A percentile compares a stretch with the other conserved stretches of the same genome.
phyloP scores from a whole-genome alignment of 2,797 vertebrate genomes.

The Lutjanus campechanus region DNA sequence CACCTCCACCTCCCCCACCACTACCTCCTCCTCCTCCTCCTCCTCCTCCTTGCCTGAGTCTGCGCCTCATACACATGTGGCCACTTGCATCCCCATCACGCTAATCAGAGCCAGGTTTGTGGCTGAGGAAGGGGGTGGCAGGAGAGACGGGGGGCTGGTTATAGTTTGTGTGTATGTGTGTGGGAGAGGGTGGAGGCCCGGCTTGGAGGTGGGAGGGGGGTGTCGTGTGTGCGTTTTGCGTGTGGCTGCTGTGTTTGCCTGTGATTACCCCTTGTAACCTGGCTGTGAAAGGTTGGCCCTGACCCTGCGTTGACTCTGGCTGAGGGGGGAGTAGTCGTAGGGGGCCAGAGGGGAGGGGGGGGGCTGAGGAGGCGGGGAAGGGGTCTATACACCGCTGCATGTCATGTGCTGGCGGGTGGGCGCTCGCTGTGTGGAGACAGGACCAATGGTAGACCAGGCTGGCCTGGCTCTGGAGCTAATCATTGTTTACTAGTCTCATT shows the following conservation, averaged over 20 bases:
- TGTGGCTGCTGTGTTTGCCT: conserved; percentile 89
- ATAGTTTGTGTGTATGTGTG: conserved; percentile 45
- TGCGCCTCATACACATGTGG: conserved; percentile 79
- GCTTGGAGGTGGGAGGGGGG: conserved; percentile 17
- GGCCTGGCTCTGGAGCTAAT: conserved; percentile 88
- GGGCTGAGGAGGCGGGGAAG: conserved; percentile 35
- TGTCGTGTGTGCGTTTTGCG: conserved; percentile 81
- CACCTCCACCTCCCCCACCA: conserved; percentile 29
- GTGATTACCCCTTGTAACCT: conserved; percentile 86
- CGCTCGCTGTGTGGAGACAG: conserved; percentile 72
- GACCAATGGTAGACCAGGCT: conserved; percentile 81
- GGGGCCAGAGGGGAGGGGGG: not conserved
- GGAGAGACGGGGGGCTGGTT: not conserved
- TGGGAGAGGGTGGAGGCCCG: conserved; percentile 16
- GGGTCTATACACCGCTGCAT: conserved; percentile 65
- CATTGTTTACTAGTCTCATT: conserved; percentile 91
- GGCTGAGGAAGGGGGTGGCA: conserved; percentile 58
- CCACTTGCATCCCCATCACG: conserved; percentile 81
- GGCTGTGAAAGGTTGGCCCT: conserved; percentile 87
- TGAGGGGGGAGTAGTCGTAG: conserved; percentile 37
- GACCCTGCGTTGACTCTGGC: conserved; percentile 84
- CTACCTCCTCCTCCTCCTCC: conserved; percentile 49
- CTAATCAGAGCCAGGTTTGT: conserved; percentile 89
- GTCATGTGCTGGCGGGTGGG: conserved; percentile 78
- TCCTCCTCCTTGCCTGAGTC: conserved; percentile 58